Conservation (phyloP, 1,140 invertebrate species). For the Drosophila novamexicana region DNA sequence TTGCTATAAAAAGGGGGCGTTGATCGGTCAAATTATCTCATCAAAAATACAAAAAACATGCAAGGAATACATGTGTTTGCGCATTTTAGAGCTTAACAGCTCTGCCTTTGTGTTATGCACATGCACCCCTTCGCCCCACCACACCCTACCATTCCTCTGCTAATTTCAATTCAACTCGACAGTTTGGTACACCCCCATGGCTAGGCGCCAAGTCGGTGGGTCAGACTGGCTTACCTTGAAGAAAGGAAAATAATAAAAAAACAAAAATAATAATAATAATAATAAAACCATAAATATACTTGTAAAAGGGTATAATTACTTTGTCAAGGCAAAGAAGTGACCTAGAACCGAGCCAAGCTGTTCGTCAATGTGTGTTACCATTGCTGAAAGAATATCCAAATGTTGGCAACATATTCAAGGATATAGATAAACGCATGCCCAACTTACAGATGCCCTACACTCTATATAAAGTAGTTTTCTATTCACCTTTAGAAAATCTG, state of each 20-base stretch:
- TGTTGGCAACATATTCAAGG: too few relatives aligned
- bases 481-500: too few relatives aligned
- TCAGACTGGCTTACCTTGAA: background rate
- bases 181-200: slow-evolving; percentile 3
- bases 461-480: too few relatives aligned
- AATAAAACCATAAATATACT: slow-evolving; percentile 7
- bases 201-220: background rate
- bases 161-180: slow-evolving; percentile 24
- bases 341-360: background rate
- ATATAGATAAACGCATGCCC: too few relatives aligned
- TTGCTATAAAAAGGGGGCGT: slow-evolving; percentile 6
- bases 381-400: too few relatives aligned
- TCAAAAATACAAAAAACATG: background rate
- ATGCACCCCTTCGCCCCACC: background rate
- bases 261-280: background rate
- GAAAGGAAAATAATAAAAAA: background rate
- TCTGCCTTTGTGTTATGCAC: too few relatives aligned
- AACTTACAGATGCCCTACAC: too few relatives aligned
- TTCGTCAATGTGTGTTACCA: too few relatives aligned
- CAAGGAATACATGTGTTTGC: background rate
- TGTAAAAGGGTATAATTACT: background rate
- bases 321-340: background rate
- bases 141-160: background rate
- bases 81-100: slow-evolving; percentile 23
- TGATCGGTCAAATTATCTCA: slow-evolving; percentile 33